Percentiles rank a stretch among this genome's conserved stretches.
phyloP scores from a whole-genome alignment of 2,797 vertebrate genomes.

The Argyrosomus regius region DNA sequence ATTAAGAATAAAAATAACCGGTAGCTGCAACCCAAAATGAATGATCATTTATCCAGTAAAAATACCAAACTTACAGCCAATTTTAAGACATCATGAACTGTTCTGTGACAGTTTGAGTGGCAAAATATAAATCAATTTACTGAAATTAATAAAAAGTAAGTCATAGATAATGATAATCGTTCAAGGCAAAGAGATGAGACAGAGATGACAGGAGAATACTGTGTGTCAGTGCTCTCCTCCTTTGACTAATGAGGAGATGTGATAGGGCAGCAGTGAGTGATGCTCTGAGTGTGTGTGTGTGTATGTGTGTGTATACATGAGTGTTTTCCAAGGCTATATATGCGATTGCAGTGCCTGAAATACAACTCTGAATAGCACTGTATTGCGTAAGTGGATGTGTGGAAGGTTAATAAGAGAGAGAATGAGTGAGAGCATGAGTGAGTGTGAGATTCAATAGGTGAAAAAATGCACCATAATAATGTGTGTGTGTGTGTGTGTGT shows the following conservation, averaged over 20 bases:
- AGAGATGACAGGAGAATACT: conserved; percentile 10
- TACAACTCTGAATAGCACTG: conserved; percentile 38
- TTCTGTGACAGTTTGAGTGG: not conserved
- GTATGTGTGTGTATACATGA: not conserved
- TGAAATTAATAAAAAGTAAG: conserved; percentile 17
- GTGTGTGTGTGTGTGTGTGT: conserved; percentile 28
- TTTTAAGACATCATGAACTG: not conserved
- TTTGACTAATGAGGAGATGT: conserved; percentile 56
- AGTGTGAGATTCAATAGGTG: conserved; percentile 32
- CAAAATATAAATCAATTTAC: conserved; percentile 4
- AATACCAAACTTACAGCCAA: not conserved
- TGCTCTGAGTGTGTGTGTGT: not conserved
- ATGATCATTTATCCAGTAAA: conserved; percentile 1
- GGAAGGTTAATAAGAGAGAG: conserved; percentile 66
- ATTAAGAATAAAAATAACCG: not conserved
- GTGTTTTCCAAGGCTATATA: conserved; percentile 35
- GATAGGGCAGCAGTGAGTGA: conserved; percentile 38
- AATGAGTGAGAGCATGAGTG: conserved; percentile 38
- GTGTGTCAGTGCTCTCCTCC: conserved; percentile 18
- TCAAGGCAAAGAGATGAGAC: conserved; percentile 21
- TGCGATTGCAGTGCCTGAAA: conserved; percentile 33
- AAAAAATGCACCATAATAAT: conserved; percentile 9
- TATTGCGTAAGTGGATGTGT: conserved; percentile 44
- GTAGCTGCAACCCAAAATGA: not conserved
- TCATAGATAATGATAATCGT: conserved; percentile 11